Base-by-base conservation (phyloP, 2,888 invertebrate genomes). In the Dryadula phaetusa region DNA sequence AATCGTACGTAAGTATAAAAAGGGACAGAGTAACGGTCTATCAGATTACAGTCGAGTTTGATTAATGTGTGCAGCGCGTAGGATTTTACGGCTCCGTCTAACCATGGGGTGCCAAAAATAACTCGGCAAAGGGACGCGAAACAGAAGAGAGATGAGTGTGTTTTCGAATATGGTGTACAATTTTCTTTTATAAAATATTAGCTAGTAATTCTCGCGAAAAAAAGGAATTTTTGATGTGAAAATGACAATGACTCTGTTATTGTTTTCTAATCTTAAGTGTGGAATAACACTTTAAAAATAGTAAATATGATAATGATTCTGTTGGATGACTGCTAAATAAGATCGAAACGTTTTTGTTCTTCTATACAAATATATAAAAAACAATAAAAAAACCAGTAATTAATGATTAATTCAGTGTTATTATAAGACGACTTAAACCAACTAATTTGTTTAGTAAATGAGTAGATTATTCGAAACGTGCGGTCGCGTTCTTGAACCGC, bases 11-110 rank as follows among this genome's bases (percentile, higher is more conserved):
- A 70, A 69, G 70, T 70, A 72, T 66, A 71, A 74, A 76, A 76
- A 69, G 71, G 69, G 72, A 72, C 72, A 74, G 71, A 69, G 67
- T 70, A 75, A 72, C 73, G 70, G 69, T 73, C 77, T 69, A 74
- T 75, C 73, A 71, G 72, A 76, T 75, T 76, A 77, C 72, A 67
- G 71, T 70, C 69, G 74, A 72, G 74, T 75, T 77, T 76, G 76
- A 79, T 78, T 77, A 77, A 78, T 78, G 75, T 72, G 70, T 71
- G 69, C 71, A 64, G 67, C 71, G 56, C 25, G 64, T 54, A 67
- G 70, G 66, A 72, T 76, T 75, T 76, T 70, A 74, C 72, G 72
- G 42, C 16, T 28, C 12, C 64, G 34, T 64, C 47, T 61, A 66
- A 66, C 47, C 58, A 67, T 62, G 58, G 67, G 67, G 64, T 46